phyloP scores from a whole-genome alignment of 2,797 vertebrate genomes.

The Avahi laniger region DNA sequence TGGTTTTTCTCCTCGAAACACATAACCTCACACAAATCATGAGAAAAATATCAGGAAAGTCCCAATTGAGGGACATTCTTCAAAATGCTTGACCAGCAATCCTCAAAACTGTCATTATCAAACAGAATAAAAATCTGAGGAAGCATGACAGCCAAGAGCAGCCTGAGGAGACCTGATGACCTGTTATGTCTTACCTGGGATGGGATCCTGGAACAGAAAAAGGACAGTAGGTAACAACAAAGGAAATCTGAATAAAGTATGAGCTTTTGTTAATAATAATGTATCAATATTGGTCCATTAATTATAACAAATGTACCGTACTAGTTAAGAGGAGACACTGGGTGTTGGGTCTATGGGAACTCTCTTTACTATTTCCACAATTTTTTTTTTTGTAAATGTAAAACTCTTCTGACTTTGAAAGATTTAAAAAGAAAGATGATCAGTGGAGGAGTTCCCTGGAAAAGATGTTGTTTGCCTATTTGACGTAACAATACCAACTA shows the following conservation, averaged over 20 bases:
- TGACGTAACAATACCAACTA: not conserved
- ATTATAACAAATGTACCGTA: not conserved
- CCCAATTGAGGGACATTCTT: not conserved
- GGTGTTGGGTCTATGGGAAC: not conserved
- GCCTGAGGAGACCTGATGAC: not conserved
- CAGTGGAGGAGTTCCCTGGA: not conserved
- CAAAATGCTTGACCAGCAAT: not conserved
- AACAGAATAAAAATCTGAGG: not conserved
- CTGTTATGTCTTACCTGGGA: not conserved
- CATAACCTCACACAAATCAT: not conserved
- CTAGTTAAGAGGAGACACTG: not conserved
- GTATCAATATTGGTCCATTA: not conserved
- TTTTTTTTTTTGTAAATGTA: not conserved
- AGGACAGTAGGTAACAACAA: not conserved
- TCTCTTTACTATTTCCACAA: not conserved
- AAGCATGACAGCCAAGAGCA: not conserved
- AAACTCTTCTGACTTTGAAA: not conserved
- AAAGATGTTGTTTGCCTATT: not conserved
- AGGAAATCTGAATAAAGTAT: not conserved
- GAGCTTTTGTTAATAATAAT: not conserved
- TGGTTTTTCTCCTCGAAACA: not conserved
- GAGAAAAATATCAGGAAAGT: not conserved
- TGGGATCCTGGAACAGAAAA: not conserved
- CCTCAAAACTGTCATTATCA: not conserved
- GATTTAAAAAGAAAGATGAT: not conserved